Evolutionary conservation across 2,113 vertebrate genomes (phyloP).

Genomic region (Lepisosteus osseus): DNA sequence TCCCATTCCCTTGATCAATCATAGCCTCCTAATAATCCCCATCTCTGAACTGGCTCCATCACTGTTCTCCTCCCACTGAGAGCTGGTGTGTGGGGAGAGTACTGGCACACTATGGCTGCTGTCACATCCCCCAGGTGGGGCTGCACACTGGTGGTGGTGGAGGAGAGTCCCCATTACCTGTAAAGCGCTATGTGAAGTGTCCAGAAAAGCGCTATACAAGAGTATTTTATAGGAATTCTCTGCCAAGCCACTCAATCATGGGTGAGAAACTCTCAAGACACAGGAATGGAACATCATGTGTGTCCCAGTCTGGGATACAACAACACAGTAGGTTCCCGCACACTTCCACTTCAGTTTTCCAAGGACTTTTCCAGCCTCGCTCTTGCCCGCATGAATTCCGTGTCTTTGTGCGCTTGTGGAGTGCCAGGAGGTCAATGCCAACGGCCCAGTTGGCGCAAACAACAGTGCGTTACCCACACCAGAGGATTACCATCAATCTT

Average conservation of each 20-base stretch:
- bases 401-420: background rate
- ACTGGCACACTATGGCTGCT: too few relatives aligned
- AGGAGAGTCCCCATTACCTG: too few relatives aligned
- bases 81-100: too few relatives aligned
- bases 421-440: background rate
- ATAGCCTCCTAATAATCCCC: too few relatives aligned
- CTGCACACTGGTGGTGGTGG: too few relatives aligned
- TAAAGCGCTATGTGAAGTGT: too few relatives aligned
- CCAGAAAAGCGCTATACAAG: too few relatives aligned
- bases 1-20: too few relatives aligned
- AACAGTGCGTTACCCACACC: background rate
- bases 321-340: background rate
- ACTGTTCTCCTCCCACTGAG: too few relatives aligned
- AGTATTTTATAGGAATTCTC: too few relatives aligned
- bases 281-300: background rate
- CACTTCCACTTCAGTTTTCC: background rate
- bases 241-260: background rate
- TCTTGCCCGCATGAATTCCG: background rate
- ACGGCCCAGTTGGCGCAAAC: background rate
- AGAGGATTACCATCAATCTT: background rate
- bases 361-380: background rate
- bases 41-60: too few relatives aligned
- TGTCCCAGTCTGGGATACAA: background rate
- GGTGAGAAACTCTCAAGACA: background rate
- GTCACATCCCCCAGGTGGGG: too few relatives aligned